Base-by-base conservation (phyloP, 2,113 vertebrate species). In the Pardalotus punctatus region DNA sequence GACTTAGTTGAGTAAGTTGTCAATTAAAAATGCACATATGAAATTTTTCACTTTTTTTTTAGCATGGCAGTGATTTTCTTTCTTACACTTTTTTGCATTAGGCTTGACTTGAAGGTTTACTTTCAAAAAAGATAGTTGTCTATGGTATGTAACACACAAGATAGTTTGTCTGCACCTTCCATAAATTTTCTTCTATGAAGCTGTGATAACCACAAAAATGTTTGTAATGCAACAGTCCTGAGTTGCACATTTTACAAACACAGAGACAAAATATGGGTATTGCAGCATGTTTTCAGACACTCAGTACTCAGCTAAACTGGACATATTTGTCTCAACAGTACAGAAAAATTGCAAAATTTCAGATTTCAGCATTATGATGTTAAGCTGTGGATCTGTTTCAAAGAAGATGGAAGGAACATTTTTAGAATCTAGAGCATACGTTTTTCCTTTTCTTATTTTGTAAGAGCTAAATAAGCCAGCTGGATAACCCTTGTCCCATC, bases 291-390 rank as follows among this genome's bases (percentile, higher is more conserved):
- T 78, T 91, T 95, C 79, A 67, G 40, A 74, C 36, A 64, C 3
- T n/a, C 40, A 45, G 65, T 90, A 40, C 56, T 95, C 28, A 78
- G 65, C n/a, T 25, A 64, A 90, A 81, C 23, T 62, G 66, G 69
- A 56, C 1, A 0, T 72, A 21, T 57, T 95, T 96, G 90, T 90
- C 40, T 88, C 58, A 80, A 58, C 50, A 85, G 35, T 48, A 71
- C 50, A 62, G 60, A 74, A 88, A 61, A 31, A 81, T 90, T 86
- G 80, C 82, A 74, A 51, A 84, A 94, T 86, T 90, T 93, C 61
- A 53, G 40, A 60, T 95, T 96, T 86, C 86, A 72, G 61, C 60
- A 88, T 71, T 56, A 8, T 36, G 21, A 36, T 88, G 18, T 88
- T 77, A 62, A 80, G 18, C 36, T 90, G 28, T 58, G 47, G 29